Evolutionary conservation across 2,113 vertebrate genomes (phyloP).

Genomic region (Plecturocebus donacophilus): DNA sequence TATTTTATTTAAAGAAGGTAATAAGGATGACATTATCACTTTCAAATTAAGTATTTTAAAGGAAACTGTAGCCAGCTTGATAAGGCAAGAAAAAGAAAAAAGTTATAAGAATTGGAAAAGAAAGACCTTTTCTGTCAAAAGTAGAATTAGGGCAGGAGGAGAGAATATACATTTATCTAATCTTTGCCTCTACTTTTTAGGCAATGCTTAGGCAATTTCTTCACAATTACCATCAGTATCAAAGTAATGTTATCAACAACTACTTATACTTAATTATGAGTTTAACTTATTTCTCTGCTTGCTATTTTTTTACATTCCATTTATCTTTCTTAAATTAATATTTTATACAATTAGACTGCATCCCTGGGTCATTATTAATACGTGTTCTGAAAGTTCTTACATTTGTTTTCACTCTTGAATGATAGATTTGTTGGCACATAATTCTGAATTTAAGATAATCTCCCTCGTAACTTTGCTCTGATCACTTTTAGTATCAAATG

Average conservation of each 20-base stretch:
- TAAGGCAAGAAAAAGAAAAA: not conserved
- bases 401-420: constrained; percentile 9
- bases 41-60: not conserved
- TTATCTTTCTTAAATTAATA: not conserved
- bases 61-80: not conserved
- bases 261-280: not conserved
- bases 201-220: not conserved
- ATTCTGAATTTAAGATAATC: constrained; percentile 25
- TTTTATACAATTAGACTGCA: constrained; percentile 9
- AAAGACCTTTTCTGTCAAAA: not conserved
- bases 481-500: not conserved
- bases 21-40: not conserved
- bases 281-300: not conserved
- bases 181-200: not conserved
- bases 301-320: not conserved
- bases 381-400: not conserved
- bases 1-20: not conserved
- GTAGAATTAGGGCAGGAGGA: not conserved
- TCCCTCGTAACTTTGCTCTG: not conserved
- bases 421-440: not conserved
- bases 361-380: not conserved
- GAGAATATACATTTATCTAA: not conserved
- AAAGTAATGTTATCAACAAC: not conserved
- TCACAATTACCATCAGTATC: not conserved
- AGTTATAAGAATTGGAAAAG: not conserved